A percentile compares a stretch with the other conserved stretches of the same genome.
Evolutionary conservation across 2,888 invertebrate species (phyloP).

Genomic region (Tachina fera): DNA sequence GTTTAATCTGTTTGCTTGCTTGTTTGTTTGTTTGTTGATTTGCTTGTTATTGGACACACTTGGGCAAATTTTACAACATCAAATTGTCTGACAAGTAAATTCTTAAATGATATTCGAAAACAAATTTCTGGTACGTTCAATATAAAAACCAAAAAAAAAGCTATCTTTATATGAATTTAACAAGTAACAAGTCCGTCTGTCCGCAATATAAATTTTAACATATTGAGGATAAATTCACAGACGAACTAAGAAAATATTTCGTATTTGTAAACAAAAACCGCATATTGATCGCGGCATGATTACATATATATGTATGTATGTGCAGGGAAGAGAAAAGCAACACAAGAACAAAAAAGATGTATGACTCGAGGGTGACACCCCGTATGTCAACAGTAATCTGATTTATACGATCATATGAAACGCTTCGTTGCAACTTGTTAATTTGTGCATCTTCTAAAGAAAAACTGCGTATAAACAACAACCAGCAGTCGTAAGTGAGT

Average conservation of each 20-base stretch:
- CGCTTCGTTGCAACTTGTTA: constrained; percentile 82
- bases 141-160: background rate
- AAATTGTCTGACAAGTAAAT: constrained; percentile 64
- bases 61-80: constrained; percentile 51
- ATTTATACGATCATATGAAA: constrained; percentile 82
- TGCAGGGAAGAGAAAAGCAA: constrained; percentile 7
- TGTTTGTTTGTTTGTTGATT: constrained; percentile 1
- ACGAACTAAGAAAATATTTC: constrained; percentile 53
- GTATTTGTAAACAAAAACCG: constrained; percentile 60
- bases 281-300: background rate
- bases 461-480: constrained; percentile 4
- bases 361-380: constrained; percentile 75
- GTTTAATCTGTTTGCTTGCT: constrained; percentile 42
- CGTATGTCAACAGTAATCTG: constrained; percentile 81
- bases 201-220: constrained; percentile 33
- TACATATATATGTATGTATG: too few relatives aligned
- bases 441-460: constrained; percentile 75
- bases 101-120: constrained; percentile 17
- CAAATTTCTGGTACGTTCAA: constrained; percentile 5
- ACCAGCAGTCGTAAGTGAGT: constrained; percentile 8
- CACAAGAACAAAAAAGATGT: constrained; percentile 66
- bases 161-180: background rate
- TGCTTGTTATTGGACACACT: constrained; percentile 53
- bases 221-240: constrained; percentile 66
- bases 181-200: constrained; percentile 11